Conservation (phyloP, 35 echinoderm and acorn worm species). For the Chiridota heheva region DNA sequence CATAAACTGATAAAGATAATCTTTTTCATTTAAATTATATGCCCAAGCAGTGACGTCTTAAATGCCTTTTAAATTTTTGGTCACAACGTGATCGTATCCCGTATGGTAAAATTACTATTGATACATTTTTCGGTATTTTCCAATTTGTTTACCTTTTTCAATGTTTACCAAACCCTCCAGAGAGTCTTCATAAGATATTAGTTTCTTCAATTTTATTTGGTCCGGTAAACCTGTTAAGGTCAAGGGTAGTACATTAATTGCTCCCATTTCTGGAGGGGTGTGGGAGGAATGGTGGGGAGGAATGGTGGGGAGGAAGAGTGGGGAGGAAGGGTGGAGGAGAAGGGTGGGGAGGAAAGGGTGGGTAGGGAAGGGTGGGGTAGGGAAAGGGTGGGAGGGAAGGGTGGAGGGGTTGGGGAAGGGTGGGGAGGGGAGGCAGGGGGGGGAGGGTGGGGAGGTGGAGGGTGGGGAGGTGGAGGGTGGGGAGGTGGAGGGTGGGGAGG, state of each 20-base stretch:
- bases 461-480: too few relatives aligned
- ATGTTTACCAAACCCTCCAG: constrained; percentile 1
- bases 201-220: neutral
- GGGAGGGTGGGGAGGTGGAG: too few relatives aligned
- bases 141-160: constrained; percentile 5
- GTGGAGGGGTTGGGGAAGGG: too few relatives aligned
- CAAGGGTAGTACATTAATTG: neutral
- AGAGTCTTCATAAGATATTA: neutral
- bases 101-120: neutral
- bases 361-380: too few relatives aligned
- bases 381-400: too few relatives aligned
- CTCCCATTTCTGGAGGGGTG: neutral
- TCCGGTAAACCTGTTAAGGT: neutral
- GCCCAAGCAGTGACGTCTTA: neutral
- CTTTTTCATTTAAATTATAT: neutral
- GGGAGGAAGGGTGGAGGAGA: too few relatives aligned
- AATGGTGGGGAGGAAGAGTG: too few relatives aligned
- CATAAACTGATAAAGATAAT: neutral
- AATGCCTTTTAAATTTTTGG: neutral
- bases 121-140: neutral
- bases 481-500: too few relatives aligned
- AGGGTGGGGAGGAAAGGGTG: too few relatives aligned
- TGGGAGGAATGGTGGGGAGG: too few relatives aligned
- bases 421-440: too few relatives aligned
- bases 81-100: neutral